Evolutionary conservation across 2,888 invertebrate genomes (phyloP).

Genomic region (Pristionchus japonicus): DNA sequence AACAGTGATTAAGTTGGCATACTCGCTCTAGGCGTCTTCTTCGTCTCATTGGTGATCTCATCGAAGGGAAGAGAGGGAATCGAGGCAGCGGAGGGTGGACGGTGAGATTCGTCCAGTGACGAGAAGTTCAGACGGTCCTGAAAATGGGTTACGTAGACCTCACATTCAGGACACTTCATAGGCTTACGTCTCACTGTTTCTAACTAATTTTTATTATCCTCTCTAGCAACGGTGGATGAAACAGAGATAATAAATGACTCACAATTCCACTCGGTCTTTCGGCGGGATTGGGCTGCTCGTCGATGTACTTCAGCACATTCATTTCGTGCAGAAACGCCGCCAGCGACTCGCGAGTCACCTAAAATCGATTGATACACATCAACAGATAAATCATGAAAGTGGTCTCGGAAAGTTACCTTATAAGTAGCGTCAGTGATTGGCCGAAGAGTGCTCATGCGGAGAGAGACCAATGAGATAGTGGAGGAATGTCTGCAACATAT

Average conservation of each 20-base stretch:
- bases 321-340: neutral
- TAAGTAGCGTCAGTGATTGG: neutral
- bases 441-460: neutral
- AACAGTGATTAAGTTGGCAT: neutral
- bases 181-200: no score
- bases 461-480: neutral
- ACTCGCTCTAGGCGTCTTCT: neutral
- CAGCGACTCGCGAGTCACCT: constrained; percentile 14
- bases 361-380: neutral
- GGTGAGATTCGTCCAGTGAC: neutral
- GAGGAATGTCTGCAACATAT: no score
- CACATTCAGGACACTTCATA: no score
- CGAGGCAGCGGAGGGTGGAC: neutral
- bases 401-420: neutral
- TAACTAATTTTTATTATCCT: neutral
- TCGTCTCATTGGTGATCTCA: neutral
- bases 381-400: neutral
- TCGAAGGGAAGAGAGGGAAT: neutral
- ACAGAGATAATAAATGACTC: no score
- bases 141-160: neutral
- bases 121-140: neutral
- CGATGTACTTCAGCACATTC: neutral
- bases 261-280: neutral
- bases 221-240: no score
- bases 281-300: neutral